phyloP scores from a whole-genome alignment of 2,797 vertebrate species.

The Lepilemur ruficaudatus region DNA sequence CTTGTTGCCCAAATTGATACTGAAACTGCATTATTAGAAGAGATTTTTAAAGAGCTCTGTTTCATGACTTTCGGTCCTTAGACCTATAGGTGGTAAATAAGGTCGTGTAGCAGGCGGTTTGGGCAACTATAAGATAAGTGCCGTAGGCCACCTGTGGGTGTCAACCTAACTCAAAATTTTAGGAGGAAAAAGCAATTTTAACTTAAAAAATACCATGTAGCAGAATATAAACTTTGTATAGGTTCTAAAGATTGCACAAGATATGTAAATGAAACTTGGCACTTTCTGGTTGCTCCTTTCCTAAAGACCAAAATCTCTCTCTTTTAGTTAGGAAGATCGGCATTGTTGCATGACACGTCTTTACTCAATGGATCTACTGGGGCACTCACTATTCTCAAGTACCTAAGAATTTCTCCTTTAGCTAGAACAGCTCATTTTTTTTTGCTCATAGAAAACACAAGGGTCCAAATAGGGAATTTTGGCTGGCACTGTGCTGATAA shows the following conservation, averaged over 20 bases:
- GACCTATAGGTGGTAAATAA: not conserved
- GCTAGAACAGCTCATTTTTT: not conserved
- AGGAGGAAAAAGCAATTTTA: slow-evolving; percentile 43
- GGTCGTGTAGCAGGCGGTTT: not conserved
- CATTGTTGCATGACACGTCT: not conserved
- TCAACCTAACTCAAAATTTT: slow-evolving; percentile 28
- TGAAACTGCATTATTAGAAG: not conserved
- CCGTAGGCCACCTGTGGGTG: not conserved
- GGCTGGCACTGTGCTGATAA: not conserved
- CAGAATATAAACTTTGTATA: not conserved
- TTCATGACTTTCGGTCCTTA: not conserved
- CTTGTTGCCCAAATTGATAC: not conserved
- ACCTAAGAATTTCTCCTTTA: not conserved
- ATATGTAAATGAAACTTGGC: not conserved
- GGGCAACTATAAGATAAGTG: not conserved
- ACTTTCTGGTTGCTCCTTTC: not conserved
- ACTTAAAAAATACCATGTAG: not conserved
- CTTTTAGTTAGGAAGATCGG: not conserved
- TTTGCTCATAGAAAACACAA: not conserved
- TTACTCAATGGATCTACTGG: not conserved
- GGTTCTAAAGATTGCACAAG: not conserved
- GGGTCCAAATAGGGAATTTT: not conserved
- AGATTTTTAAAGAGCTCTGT: not conserved
- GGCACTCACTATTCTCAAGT: not conserved
- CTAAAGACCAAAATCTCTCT: not conserved